phyloP scores from a whole-genome alignment of 2,113 vertebrate species.

The Coregonus clupeaformis region DNA sequence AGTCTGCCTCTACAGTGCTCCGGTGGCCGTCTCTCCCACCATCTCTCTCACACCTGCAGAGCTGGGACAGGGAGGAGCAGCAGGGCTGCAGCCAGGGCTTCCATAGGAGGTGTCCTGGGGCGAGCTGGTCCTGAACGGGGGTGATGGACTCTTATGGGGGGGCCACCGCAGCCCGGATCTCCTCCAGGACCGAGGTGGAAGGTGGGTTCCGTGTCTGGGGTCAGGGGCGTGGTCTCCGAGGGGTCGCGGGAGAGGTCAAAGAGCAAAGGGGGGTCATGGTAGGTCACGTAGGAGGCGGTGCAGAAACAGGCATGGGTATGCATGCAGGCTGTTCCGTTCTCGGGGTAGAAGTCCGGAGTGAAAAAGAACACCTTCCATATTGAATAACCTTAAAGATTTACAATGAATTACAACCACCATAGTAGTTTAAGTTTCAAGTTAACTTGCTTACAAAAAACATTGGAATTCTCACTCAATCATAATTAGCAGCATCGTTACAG shows the following conservation, averaged over 20 bases:
- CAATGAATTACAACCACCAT: neutral
- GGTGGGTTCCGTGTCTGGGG: constrained; percentile 66
- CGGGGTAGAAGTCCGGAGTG: constrained; percentile 83
- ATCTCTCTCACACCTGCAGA: constrained; percentile 76
- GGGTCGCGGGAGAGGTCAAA: constrained; percentile 83
- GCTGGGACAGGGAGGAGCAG: constrained; percentile 70
- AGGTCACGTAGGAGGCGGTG: constrained; percentile 60
- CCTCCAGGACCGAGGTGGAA: constrained; percentile 69
- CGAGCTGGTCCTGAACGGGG: constrained; percentile 74
- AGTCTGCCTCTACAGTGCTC: neutral
- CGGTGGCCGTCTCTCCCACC: constrained; percentile 53
- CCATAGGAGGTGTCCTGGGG: constrained; percentile 71
- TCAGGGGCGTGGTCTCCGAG: constrained; percentile 70
- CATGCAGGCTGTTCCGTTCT: constrained; percentile 71
- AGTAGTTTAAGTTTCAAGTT: neutral
- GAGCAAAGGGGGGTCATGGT: constrained; percentile 81
- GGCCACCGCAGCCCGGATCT: constrained; percentile 60
- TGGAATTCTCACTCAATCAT: too few species aligned
- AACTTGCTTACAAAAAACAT: too few species aligned
- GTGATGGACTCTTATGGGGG: constrained; percentile 68
- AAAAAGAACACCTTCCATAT: constrained; percentile 89
- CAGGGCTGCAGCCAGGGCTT: constrained; percentile 90
- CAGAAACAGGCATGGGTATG: constrained; percentile 80
- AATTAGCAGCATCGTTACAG: too few species aligned
- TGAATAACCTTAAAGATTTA: constrained; percentile 65